phyloP scores from a whole-genome alignment of 2,888 invertebrate species.

The Leucozona laternaria region DNA sequence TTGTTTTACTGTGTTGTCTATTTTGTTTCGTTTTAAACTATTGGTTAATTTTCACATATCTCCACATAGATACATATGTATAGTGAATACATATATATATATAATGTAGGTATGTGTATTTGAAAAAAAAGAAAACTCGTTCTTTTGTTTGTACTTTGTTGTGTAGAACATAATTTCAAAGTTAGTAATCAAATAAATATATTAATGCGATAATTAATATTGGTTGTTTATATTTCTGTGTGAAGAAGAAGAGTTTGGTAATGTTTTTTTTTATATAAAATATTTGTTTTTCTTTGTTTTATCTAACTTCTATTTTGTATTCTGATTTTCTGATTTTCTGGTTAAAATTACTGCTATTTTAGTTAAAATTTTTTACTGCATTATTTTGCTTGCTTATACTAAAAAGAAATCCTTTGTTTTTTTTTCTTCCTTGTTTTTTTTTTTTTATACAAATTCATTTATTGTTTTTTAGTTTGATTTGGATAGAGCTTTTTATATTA shows the following conservation, averaged over 20 bases:
- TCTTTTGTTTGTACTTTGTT: slow-evolving; percentile 74
- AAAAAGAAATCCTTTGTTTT: slow-evolving; percentile 68
- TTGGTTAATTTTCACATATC: slow-evolving; percentile 60
- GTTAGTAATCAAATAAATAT: slow-evolving; percentile 74
- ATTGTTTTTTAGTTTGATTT: slow-evolving; percentile 35
- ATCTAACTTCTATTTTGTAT: slow-evolving; percentile 48
- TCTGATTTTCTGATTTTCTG: slow-evolving; percentile 47
- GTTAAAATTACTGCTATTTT: slow-evolving; percentile 57
- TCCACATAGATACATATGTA: no score
- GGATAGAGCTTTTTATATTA: slow-evolving; percentile 39
- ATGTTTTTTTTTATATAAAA: slow-evolving; percentile 65
- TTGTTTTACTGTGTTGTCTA: slow-evolving; percentile 48
- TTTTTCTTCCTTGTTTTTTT: slow-evolving; percentile 41
- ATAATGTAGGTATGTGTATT: no score
- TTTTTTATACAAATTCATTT: slow-evolving; percentile 34
- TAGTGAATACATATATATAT: no score
- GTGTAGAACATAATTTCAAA: slow-evolving; percentile 74
- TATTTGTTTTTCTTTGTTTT: slow-evolving; percentile 48
- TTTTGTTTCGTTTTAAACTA: slow-evolving; percentile 58
- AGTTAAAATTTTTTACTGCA: slow-evolving; percentile 46
- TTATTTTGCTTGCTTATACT: slow-evolving; percentile 50
- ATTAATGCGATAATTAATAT: slow-evolving; percentile 70
- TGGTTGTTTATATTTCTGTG: slow-evolving; percentile 64
- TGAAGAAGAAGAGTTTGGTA: slow-evolving; percentile 74
- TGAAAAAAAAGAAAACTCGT: slow-evolving; percentile 75